Conservation (phyloP, 30 jellyfish, hydroid and myxozoan species). For the Catostylus mosaicus region DNA sequence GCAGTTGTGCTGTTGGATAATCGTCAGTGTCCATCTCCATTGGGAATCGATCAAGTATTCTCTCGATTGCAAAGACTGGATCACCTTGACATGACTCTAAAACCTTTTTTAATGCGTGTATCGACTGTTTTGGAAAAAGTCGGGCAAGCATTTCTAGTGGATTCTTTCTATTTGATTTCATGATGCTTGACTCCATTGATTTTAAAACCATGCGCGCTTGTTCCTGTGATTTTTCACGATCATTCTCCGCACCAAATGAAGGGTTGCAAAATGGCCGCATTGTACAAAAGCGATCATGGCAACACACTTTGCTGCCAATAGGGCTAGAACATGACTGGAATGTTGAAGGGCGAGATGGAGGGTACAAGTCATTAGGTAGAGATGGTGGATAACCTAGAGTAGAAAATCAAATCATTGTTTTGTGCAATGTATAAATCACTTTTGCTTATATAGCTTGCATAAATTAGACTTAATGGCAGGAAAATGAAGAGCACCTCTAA, state of each 20-base stretch:
- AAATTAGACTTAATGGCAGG: too few relatives aligned
- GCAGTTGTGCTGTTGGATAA: slow-evolving; percentile 24
- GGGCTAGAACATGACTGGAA: slow-evolving; percentile 68
- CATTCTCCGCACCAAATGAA: slow-evolving; percentile 43
- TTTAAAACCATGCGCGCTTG: slow-evolving; percentile 47
- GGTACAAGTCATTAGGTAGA: slow-evolving; percentile 40
- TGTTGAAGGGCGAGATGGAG: slow-evolving; percentile 67
- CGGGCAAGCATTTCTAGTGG: slow-evolving; percentile 92
- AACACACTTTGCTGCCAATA: slow-evolving; percentile 60
- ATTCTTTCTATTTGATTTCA: slow-evolving; percentile 63
- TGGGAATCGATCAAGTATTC: slow-evolving; percentile 85
- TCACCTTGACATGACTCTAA: slow-evolving; percentile 89
- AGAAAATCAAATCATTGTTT: not conserved
- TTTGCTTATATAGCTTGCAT: too few relatives aligned
- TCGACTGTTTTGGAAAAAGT: slow-evolving; percentile 87
- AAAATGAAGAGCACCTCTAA: too few relatives aligned
- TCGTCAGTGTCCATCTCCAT: slow-evolving; percentile 70
- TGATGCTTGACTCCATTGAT: slow-evolving; percentile 49
- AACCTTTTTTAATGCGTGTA: slow-evolving; percentile 66
- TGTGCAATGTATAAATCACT: not conserved
- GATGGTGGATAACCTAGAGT: not conserved
- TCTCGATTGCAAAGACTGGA: slow-evolving; percentile 93
- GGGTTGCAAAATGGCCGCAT: slow-evolving; percentile 74
- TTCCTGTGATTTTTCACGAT: slow-evolving; percentile 56
- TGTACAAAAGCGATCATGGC: slow-evolving; percentile 82